Evolutionary conservation across 2,797 vertebrate species (phyloP).

Genomic region (Spinus olivaceus): DNA sequence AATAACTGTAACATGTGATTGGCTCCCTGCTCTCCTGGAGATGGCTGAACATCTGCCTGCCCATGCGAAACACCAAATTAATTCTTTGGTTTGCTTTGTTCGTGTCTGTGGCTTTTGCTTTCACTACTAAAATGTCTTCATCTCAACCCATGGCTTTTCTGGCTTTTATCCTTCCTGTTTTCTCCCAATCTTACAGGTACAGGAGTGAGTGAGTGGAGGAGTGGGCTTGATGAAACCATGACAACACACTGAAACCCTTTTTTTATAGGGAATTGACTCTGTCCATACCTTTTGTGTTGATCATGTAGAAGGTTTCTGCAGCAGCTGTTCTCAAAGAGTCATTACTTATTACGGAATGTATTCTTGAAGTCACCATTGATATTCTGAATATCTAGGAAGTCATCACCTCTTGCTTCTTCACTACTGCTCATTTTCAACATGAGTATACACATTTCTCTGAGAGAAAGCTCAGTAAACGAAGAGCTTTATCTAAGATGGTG

Average conservation of each 20-base stretch:
- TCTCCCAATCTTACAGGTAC: not conserved
- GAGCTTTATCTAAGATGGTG: not conserved
- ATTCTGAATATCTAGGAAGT: not conserved
- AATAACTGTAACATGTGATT: not conserved
- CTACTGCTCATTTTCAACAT: not conserved
- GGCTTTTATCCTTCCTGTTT: not conserved
- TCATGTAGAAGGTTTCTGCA: not conserved
- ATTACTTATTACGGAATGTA: not conserved
- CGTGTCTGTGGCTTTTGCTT: not conserved
- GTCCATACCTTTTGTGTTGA: not conserved
- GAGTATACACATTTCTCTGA: not conserved
- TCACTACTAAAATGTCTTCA: not conserved
- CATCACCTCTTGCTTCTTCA: not conserved
- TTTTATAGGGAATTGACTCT: not conserved
- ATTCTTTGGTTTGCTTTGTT: not conserved
- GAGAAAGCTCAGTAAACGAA: not conserved
- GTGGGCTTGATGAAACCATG: not conserved
- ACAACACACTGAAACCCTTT: not conserved
- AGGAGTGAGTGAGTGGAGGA: fast-evolving
- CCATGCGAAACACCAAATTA: not conserved
- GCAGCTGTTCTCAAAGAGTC: not conserved
- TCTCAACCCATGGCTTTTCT: not conserved
- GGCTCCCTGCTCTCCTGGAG: not conserved
- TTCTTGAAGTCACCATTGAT: not conserved
- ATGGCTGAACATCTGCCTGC: not conserved